Conservation (phyloP, 2,797 vertebrate genomes). For the Sorex maritimensis region DNA sequence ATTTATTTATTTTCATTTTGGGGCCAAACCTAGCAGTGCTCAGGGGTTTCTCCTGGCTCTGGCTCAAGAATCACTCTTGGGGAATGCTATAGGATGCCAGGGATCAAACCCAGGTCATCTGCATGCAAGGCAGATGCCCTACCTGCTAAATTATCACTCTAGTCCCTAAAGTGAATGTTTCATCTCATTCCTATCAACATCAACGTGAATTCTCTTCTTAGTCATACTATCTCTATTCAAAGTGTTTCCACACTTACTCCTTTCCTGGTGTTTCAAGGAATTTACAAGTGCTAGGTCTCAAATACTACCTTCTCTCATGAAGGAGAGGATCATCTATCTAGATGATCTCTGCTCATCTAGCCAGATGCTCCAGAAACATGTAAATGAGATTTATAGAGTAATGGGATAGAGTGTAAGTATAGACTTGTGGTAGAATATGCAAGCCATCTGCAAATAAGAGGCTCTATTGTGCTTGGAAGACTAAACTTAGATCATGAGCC, state of each 20-base stretch:
- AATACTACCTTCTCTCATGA: background rate
- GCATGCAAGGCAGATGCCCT: too few species aligned
- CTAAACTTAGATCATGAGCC: conserved; percentile 40
- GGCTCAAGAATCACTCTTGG: too few species aligned
- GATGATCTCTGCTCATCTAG: background rate
- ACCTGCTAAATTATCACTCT: too few species aligned
- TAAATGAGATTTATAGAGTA: conserved; percentile 10
- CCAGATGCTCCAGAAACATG: background rate
- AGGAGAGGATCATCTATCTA: background rate
- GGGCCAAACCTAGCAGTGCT: too few species aligned
- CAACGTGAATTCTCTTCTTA: background rate
- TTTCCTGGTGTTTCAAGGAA: conserved; percentile 8
- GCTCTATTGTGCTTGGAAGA: background rate
- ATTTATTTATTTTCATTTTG: too few species aligned
- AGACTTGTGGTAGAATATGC: background rate
- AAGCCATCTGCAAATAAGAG: conserved; percentile 1
- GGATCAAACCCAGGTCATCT: too few species aligned
- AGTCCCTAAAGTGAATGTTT: background rate
- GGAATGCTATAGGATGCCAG: too few species aligned
- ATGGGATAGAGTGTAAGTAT: background rate
- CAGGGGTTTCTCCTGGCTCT: too few species aligned
- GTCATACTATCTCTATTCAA: background rate
- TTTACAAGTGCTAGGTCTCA: background rate
- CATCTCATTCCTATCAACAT: background rate
- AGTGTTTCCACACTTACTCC: background rate